phyloP scores from a whole-genome alignment of 92 coral and sea anemone species.

The Phenganax stokvisi region DNA sequence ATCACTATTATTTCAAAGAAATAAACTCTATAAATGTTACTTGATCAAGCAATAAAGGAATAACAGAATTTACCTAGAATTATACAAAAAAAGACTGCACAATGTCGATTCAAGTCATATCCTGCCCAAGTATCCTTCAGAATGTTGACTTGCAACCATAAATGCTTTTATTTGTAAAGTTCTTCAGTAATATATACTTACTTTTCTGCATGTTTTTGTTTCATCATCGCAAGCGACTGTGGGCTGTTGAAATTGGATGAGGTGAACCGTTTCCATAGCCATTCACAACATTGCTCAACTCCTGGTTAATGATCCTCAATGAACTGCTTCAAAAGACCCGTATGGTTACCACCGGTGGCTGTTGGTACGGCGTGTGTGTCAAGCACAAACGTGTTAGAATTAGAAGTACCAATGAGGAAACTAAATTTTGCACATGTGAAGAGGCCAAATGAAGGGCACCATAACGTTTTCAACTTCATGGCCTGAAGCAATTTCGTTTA shows the following conservation, averaged over 20 bases:
- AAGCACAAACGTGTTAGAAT: background rate
- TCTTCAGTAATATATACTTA: no score
- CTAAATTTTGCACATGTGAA: background rate
- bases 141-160: no score
- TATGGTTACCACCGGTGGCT: background rate
- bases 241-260: background rate
- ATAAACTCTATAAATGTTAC: no score
- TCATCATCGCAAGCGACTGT: constrained; percentile 29
- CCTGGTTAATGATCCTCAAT: background rate
- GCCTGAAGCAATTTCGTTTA: background rate
- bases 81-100: no score
- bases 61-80: no score
- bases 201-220: no score
- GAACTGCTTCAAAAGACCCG: background rate
- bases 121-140: no score
- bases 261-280: background rate
- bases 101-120: no score
- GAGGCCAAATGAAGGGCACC: background rate
- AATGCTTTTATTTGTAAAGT: no score
- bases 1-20: no score
- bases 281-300: background rate
- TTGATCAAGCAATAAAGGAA: no score
- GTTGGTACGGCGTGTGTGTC: constrained; percentile 1
- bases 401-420: background rate
- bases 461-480: background rate